These are phyloP conservation scores for Melolontha melolontha DNA, from an alignment of 2,888 invertebrate species.

Conservation along the genomic window DNA sequence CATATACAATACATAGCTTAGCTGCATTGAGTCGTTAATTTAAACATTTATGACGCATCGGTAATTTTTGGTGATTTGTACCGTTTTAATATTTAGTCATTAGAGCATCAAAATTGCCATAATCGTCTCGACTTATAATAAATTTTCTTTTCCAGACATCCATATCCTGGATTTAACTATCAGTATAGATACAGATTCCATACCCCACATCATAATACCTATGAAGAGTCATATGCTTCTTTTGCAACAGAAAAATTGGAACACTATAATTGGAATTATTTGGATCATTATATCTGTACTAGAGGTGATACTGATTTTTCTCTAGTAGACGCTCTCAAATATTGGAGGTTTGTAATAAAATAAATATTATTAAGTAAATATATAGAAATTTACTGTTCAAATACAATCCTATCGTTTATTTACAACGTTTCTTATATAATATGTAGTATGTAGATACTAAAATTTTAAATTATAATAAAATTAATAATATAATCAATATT, in stretches of 20 bases:
- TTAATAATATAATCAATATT: too few species aligned
- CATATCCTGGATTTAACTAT: constrained; percentile 92
- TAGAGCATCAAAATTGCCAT: too few species aligned
- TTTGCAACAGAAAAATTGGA: constrained; percentile 95
- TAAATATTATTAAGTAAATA: constrained; percentile 2
- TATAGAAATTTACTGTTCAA: not conserved
- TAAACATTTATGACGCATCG: too few species aligned
- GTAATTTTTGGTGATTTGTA: too few species aligned
- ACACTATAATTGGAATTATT: constrained; percentile 97
- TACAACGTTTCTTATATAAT: too few species aligned
- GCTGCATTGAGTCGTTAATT: too few species aligned
- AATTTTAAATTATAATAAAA: too few species aligned
- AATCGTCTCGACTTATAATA: too few species aligned
- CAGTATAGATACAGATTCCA: constrained; percentile 93
- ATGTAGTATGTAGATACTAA: too few species aligned
- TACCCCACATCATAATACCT: constrained; percentile 91
- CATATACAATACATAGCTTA: too few species aligned
- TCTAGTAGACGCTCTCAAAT: constrained; percentile 81
- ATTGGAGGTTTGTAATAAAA: constrained; percentile 62
- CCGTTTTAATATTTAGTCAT: too few species aligned
- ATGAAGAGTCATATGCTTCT: constrained; percentile 94
- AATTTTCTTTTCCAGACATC: constrained; percentile 78
- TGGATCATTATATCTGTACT: constrained; percentile 97
- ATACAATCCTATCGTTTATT: constrained; percentile 5
- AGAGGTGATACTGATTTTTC: constrained; percentile 93